phyloP scores from a whole-genome alignment of 2,888 invertebrate genomes.

The Uloborus plumipes region DNA sequence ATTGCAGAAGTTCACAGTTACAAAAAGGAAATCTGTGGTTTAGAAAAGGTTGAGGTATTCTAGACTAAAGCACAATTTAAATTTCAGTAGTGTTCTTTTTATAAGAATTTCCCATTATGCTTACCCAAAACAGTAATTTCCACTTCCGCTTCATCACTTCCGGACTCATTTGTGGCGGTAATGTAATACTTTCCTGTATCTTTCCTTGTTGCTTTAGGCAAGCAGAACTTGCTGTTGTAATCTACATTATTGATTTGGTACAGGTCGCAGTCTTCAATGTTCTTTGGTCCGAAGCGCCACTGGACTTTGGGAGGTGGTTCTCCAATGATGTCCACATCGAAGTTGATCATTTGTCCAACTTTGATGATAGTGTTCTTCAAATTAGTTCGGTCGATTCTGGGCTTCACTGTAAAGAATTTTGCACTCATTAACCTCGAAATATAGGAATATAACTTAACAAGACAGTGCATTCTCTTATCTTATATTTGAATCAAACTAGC shows the following conservation, averaged over 20 bases:
- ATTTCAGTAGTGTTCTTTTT: no score
- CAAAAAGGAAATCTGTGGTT: no score
- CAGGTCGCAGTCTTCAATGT: conserved; percentile 43
- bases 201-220: conserved; percentile 86
- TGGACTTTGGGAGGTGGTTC: conserved; percentile 95
- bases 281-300: conserved; percentile 76
- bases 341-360: conserved; percentile 92
- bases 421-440: no score
- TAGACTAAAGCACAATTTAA: no score
- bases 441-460: no score
- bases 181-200: conserved; percentile 96
- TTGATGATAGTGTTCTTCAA: conserved; percentile 91
- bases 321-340: conserved; percentile 95
- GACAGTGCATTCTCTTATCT: no score
- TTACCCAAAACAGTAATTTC: conserved; percentile 71
- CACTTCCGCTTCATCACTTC: conserved; percentile 74
- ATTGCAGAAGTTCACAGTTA: no score
- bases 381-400: conserved; percentile 91
- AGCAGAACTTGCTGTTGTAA: conserved; percentile 88
- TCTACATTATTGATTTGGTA: conserved; percentile 80
- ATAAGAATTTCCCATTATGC: not conserved
- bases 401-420: conserved; percentile 79
- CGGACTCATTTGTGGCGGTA: conserved; percentile 91
- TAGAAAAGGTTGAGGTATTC: no score
- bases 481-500: no score